phyloP scores from a whole-genome alignment of 2,113 vertebrate species.

The human region GRCh38 chr2:53550501-53551000 shows the following conservation, averaged over 20 bases:
- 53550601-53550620: background rate
- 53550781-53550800: no score
- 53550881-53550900: no score
- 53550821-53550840: background rate
- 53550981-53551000: background rate
- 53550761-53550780: no score
- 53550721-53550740: background rate
- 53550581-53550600: background rate
- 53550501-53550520: background rate
- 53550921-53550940: background rate
- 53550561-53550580: background rate
- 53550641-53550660: fast-evolving
- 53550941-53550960: background rate
- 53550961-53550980: background rate
- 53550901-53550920: fast-evolving
- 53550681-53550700: background rate
- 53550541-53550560: background rate
- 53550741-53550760: no score
- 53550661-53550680: background rate
- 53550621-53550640: no score
- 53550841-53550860: background rate
- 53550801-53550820: no score
- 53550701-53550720: background rate
- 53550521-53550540: background rate
- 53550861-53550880: background rate